These are phyloP conservation scores for Cryptophagus acutangulus DNA, from an alignment of 2,888 invertebrate genomes.

Conservation along the genomic window DNA sequence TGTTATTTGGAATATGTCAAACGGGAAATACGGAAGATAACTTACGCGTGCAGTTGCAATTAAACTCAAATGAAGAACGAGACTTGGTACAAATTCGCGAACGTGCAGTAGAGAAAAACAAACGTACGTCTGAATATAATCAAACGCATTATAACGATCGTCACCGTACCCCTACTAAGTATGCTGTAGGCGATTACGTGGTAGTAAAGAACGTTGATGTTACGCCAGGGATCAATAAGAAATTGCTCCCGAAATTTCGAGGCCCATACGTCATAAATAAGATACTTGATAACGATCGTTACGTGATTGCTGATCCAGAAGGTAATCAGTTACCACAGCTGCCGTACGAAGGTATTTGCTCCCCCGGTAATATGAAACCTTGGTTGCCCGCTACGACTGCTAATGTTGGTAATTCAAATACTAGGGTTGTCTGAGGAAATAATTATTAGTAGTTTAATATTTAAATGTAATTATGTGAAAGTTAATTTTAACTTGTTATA, in stretches of 20 bases:
- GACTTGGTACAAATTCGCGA: conserved; percentile 4
- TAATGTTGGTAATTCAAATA: too few species aligned
- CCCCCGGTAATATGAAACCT: conserved; percentile 16
- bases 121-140: background rate
- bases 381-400: too few species aligned
- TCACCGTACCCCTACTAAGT: conserved; percentile 14
- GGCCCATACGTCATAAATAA: conserved; percentile 25
- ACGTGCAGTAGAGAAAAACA: conserved; percentile 3
- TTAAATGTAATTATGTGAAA: too few species aligned
- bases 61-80: conserved; percentile 6
- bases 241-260: conserved; percentile 23
- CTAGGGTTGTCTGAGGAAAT: too few species aligned
- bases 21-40: conserved; percentile 22
- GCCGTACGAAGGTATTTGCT: conserved; percentile 16
- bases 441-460: too few species aligned
- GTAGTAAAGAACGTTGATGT: conserved; percentile 22
- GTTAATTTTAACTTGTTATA: too few species aligned
- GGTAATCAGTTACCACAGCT: conserved; percentile 20
- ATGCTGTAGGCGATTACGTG: conserved; percentile 22
- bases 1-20: conserved; percentile 32
- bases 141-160: conserved; percentile 13
- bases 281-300: conserved; percentile 25
- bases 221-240: conserved; percentile 22
- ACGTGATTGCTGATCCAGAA: conserved; percentile 22
- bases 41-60: conserved; percentile 18